Conservation (phyloP, 2,888 invertebrate species). For the Rosalia funebris region DNA sequence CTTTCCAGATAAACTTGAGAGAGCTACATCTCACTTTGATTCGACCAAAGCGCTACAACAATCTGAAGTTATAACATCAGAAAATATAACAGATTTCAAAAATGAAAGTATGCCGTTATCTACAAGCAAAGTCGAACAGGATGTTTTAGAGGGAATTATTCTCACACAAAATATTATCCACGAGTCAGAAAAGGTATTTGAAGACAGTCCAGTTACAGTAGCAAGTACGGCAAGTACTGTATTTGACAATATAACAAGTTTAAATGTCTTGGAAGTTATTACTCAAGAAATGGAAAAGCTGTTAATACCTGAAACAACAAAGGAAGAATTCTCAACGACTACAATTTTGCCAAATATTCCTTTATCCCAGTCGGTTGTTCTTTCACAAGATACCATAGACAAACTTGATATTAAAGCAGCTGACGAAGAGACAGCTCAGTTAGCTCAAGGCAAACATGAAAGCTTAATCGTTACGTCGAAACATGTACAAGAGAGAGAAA, state of each 20-base stretch:
- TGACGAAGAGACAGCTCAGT: slow-evolving; percentile 39
- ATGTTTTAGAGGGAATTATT: slow-evolving; percentile 62
- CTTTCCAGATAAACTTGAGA: slow-evolving; percentile 59
- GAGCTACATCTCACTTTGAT: slow-evolving; percentile 57
- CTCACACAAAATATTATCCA: slow-evolving; percentile 62
- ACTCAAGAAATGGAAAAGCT: slow-evolving; percentile 53
- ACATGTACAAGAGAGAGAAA: slow-evolving; percentile 64
- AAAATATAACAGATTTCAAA: slow-evolving; percentile 51
- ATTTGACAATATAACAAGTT: slow-evolving; percentile 62
- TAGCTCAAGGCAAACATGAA: slow-evolving; percentile 61
- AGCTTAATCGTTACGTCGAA: slow-evolving; percentile 66
- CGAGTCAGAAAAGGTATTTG: slow-evolving; percentile 63
- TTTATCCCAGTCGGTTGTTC: slow-evolving; percentile 53
- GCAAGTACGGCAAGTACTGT: slow-evolving; percentile 59
- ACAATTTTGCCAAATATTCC: slow-evolving; percentile 50
- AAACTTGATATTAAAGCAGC: slow-evolving; percentile 58
- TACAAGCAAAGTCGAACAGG: slow-evolving; percentile 59
- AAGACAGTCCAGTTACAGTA: slow-evolving; percentile 52
- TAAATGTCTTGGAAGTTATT: slow-evolving; percentile 57
- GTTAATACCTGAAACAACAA: slow-evolving; percentile 32
- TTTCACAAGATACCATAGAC: slow-evolving; percentile 62
- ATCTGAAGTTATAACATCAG: slow-evolving; percentile 53
- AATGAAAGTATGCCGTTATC: slow-evolving; percentile 50
- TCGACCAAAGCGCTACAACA: slow-evolving; percentile 58
- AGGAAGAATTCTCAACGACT: slow-evolving; percentile 39